Percentiles rank a stretch among this genome's conserved stretches.
phyloP scores from a whole-genome alignment of 2,888 invertebrate genomes.

The Reticulitermes lucifugus region DNA sequence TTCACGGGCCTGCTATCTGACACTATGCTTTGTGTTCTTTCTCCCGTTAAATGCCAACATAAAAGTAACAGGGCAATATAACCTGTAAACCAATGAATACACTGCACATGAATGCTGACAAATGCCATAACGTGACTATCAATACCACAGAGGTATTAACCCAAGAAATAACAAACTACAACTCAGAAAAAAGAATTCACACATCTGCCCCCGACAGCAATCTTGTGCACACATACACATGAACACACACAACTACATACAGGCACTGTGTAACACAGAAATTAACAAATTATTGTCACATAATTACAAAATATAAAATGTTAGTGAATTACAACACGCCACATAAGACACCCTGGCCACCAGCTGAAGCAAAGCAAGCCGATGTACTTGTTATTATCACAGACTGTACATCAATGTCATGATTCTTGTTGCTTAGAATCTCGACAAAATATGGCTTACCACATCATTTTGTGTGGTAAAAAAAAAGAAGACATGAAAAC shows the following conservation, averaged over 20 bases:
- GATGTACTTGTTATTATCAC: background rate
- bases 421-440: background rate
- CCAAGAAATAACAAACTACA: no score
- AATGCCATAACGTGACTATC: no score
- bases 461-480: background rate
- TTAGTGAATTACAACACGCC: background rate
- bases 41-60: no score
- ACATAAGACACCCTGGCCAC: background rate
- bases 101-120: no score
- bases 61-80: no score
- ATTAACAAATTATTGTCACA: background rate
- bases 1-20: no score
- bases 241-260: background rate
- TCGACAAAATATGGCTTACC: background rate
- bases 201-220: background rate
- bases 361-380: background rate
- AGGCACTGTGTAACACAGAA: background rate
- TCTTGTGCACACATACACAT: background rate
- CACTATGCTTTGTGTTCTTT: no score
- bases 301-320: background rate
- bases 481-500: slow-evolving; percentile 1
- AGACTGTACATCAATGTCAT: background rate
- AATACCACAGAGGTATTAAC: no score
- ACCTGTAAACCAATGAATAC: no score
- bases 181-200: no score